Conservation (phyloP, 2,888 invertebrate genomes). For the Eilema griseolum region DNA sequence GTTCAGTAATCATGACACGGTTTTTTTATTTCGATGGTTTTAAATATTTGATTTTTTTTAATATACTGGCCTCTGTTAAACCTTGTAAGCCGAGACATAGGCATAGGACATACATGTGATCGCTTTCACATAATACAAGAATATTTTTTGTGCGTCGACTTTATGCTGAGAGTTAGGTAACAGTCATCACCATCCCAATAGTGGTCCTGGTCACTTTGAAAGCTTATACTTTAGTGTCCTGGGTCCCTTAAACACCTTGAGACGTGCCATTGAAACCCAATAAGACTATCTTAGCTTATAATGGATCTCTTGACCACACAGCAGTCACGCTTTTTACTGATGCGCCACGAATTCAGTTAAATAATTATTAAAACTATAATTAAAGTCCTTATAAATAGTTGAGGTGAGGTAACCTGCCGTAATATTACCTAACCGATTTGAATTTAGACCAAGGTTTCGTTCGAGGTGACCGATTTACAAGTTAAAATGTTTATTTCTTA, state of each 20-base stretch:
- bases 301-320: not conserved
- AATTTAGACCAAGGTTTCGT: conserved; percentile 2
- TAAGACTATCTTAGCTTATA: not conserved
- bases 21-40: not conserved
- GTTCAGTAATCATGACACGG: not conserved
- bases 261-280: not conserved
- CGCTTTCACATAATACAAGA: not conserved
- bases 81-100: too few relatives aligned
- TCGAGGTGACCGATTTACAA: conserved; percentile 1
- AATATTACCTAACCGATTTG: not conserved
- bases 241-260: too few relatives aligned
- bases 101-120: not conserved
- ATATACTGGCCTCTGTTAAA: not conserved
- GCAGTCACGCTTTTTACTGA: not conserved
- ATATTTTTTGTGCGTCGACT: too few relatives aligned
- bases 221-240: too few relatives aligned
- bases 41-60: not conserved
- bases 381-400: not conserved
- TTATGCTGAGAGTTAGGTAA: not conserved
- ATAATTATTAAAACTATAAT: not conserved
- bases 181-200: too few relatives aligned
- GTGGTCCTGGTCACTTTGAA: too few relatives aligned
- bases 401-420: not conserved
- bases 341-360: not conserved
- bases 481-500: conserved; percentile 10